Evolutionary conservation across 2,113 vertebrate species (phyloP).

Genomic region (Dromaius novaehollandiae): DNA sequence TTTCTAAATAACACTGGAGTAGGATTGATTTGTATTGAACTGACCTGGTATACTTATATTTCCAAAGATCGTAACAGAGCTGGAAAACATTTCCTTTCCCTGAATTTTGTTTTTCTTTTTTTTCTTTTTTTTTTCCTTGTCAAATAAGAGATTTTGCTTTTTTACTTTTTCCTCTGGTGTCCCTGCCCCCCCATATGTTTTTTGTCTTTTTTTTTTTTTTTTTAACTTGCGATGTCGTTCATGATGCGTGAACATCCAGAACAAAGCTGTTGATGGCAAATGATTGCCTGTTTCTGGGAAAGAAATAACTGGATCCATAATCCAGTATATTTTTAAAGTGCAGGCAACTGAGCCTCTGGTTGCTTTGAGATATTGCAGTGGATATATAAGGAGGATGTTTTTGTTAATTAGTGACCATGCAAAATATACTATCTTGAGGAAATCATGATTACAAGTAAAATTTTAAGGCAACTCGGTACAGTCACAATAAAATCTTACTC

Average conservation of each 20-base stretch:
- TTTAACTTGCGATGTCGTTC: too few relatives aligned
- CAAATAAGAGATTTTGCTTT: too few relatives aligned
- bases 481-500: not conserved
- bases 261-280: not conserved
- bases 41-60: too few relatives aligned
- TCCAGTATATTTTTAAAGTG: not conserved
- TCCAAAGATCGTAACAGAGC: too few relatives aligned
- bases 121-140: too few relatives aligned
- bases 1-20: not conserved
- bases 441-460: not conserved
- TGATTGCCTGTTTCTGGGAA: not conserved
- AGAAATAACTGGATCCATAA: not conserved
- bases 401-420: not conserved
- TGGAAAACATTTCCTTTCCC: too few relatives aligned
- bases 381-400: not conserved
- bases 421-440: not conserved
- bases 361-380: not conserved
- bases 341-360: not conserved
- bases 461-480: not conserved
- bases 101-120: too few relatives aligned
- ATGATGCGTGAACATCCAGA: too few relatives aligned
- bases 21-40: too few relatives aligned
- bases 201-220: too few relatives aligned
- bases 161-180: too few relatives aligned
- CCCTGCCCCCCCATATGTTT: too few relatives aligned